Evolutionary conservation across 1,140 invertebrate genomes (phyloP).

Genomic region (Tetranychus cinnabarinus): DNA sequence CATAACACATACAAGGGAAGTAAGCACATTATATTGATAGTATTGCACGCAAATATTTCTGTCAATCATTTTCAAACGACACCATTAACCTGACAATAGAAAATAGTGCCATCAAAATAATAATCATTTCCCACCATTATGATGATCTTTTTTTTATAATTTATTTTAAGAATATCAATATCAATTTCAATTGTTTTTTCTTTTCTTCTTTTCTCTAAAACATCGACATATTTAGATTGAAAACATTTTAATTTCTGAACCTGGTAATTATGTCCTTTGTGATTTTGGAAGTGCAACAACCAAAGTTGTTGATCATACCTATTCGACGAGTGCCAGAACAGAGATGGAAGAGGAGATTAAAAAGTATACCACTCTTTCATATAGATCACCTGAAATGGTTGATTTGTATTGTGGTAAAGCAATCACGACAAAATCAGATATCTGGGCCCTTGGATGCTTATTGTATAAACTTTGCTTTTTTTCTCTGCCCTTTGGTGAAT

Average conservation of each 20-base stretch:
- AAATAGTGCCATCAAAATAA: too few species aligned
- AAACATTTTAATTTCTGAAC: constrained; percentile 57
- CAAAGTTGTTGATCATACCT: constrained; percentile 20
- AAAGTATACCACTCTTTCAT: constrained; percentile 78
- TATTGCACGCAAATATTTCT: not conserved
- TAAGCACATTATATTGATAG: not conserved
- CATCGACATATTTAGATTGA: constrained; percentile 37
- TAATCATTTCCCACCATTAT: too few species aligned
- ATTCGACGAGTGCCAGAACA: constrained; percentile 44
- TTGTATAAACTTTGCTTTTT: constrained; percentile 82
- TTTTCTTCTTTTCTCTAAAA: not conserved
- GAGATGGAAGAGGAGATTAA: constrained; percentile 70
- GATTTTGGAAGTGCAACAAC: constrained; percentile 57
- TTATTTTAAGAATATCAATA: not conserved
- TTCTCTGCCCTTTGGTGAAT: constrained; percentile 75
- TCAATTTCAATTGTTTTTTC: not conserved
- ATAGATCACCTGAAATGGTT: constrained; percentile 84
- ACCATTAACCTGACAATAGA: too few species aligned
- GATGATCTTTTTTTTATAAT: too few species aligned
- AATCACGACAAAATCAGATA: constrained; percentile 76
- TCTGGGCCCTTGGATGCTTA: constrained; percentile 75
- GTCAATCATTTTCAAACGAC: too few species aligned
- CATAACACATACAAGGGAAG: not conserved
- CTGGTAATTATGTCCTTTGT: constrained; percentile 54
- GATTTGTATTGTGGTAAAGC: constrained; percentile 66